These are phyloP conservation scores for Allolobophora icterica DNA, from an alignment of 2,888 invertebrate genomes.

Conservation along the genomic window DNA sequence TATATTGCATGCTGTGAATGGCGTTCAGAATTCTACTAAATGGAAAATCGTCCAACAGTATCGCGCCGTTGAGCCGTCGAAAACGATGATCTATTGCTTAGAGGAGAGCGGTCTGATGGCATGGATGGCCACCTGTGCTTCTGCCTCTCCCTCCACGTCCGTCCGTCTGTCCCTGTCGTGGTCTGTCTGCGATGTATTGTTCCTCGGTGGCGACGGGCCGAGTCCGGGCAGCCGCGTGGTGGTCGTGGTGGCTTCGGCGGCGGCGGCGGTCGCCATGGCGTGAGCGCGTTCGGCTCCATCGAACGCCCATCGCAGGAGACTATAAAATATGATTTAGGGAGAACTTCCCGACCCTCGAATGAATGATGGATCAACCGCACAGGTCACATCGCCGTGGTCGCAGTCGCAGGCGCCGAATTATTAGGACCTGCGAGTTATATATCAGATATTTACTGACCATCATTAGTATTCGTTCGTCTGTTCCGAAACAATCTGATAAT, in stretches of 20 bases:
- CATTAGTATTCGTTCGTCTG: slow-evolving; percentile 12
- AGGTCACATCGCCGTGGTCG: not conserved
- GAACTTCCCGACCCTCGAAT: slow-evolving; percentile 22
- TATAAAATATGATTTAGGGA: slow-evolving; percentile 26
- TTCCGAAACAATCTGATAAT: not conserved
- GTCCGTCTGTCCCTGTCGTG: not conserved
- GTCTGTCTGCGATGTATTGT: slow-evolving; percentile 13
- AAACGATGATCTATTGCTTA: slow-evolving; percentile 19
- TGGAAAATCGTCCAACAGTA: slow-evolving; percentile 21
- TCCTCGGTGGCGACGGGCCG: not conserved
- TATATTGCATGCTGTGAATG: slow-evolving; percentile 22
- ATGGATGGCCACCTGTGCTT: slow-evolving; percentile 1
- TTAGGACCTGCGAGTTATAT: not conserved
- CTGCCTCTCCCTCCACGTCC: not conserved
- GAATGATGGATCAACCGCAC: slow-evolving; percentile 19
- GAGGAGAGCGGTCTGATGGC: slow-evolving; percentile 18
- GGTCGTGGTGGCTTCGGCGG: not conserved
- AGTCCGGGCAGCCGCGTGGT: not conserved
- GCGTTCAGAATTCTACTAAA: slow-evolving; percentile 12
- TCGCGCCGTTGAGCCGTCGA: slow-evolving; percentile 28
- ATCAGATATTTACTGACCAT: not conserved
- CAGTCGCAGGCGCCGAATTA: not conserved
- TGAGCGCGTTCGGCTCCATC: slow-evolving; percentile 24
- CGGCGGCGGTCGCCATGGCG: not conserved
- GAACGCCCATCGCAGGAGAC: slow-evolving; percentile 21